These are phyloP conservation scores for Oreochromis spilurus DNA, from an alignment of 2,113 vertebrate species.

Conservation along the genomic window DNA sequence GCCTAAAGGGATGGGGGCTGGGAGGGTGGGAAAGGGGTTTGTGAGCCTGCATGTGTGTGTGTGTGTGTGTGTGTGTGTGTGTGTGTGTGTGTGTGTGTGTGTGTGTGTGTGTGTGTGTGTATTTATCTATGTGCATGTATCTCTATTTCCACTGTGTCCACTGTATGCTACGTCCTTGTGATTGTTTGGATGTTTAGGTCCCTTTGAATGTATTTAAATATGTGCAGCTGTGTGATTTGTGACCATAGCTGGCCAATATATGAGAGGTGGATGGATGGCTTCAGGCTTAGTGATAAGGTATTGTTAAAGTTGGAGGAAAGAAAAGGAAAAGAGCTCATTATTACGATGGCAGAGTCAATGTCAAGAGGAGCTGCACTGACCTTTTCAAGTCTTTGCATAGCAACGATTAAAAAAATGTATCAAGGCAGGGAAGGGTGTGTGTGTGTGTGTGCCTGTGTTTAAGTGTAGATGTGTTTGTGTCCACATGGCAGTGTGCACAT, in stretches of 20 bases:
- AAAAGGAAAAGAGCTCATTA: slow-evolving; percentile 82
- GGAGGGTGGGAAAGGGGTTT: not conserved
- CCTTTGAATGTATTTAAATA: not conserved
- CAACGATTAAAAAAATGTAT: slow-evolving; percentile 87
- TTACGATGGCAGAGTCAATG: slow-evolving; percentile 83
- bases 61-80: not conserved
- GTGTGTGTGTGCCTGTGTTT: not conserved
- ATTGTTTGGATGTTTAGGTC: not conserved
- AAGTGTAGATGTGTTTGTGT: not conserved
- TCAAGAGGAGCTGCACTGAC: slow-evolving; percentile 82
- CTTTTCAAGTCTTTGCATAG: slow-evolving; percentile 84
- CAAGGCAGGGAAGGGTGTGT: slow-evolving; percentile 59
- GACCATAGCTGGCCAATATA: not conserved
- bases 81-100: not conserved
- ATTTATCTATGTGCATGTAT: not conserved
- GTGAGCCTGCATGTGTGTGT: not conserved
- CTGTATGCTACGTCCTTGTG: not conserved
- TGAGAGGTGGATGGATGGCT: slow-evolving; percentile 38
- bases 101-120: not conserved
- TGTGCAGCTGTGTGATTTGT: not conserved
- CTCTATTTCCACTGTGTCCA: not conserved
- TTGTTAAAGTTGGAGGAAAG: slow-evolving; percentile 66
- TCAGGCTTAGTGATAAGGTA: slow-evolving; percentile 53
- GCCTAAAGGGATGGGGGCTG: slow-evolving; percentile 33
- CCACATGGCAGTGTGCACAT: slow-evolving; percentile 3